phyloP scores from a whole-genome alignment of 2,113 vertebrate genomes.

The Catharus bicknelli region DNA sequence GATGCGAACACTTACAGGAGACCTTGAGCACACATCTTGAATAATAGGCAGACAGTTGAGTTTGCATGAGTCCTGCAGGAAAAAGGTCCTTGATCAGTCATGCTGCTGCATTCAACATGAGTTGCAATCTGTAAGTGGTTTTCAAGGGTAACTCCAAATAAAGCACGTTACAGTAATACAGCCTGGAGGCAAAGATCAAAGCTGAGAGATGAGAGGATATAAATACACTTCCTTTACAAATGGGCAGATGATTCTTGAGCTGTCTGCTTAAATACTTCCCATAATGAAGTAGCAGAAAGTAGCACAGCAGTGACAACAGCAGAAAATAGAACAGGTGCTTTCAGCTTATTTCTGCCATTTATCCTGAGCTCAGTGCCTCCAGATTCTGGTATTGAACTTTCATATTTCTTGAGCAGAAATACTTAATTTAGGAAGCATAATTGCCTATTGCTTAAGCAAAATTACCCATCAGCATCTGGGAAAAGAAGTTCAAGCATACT shows the following conservation, averaged over 20 bases:
- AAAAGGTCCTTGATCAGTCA: constrained; percentile 52
- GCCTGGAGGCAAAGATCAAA: constrained; percentile 57
- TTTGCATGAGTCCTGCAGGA: constrained; percentile 21
- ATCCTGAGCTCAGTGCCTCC: not conserved
- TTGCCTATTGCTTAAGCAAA: not conserved
- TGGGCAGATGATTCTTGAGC: constrained; percentile 44
- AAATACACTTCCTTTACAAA: constrained; percentile 54
- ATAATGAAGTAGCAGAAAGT: constrained; percentile 40
- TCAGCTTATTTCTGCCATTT: constrained; percentile 15
- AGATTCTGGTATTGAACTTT: not conserved
- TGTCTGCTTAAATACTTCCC: constrained; percentile 47
- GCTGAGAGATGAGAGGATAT: constrained; percentile 29
- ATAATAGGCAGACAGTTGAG: constrained; percentile 26
- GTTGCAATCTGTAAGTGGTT: constrained; percentile 56
- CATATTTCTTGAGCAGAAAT: not conserved
- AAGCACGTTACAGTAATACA: constrained; percentile 39
- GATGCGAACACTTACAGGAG: not conserved
- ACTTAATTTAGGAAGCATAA: not conserved
- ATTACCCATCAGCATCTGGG: not conserved
- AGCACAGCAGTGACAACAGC: not conserved
- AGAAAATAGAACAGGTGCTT: not conserved
- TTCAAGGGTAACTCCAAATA: constrained; percentile 70
- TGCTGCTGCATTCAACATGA: constrained; percentile 47
- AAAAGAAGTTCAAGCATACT: not conserved
- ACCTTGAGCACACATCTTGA: constrained; percentile 48